phyloP scores from a whole-genome alignment of 2,888 invertebrate species.

The Hecatera dysodea region DNA sequence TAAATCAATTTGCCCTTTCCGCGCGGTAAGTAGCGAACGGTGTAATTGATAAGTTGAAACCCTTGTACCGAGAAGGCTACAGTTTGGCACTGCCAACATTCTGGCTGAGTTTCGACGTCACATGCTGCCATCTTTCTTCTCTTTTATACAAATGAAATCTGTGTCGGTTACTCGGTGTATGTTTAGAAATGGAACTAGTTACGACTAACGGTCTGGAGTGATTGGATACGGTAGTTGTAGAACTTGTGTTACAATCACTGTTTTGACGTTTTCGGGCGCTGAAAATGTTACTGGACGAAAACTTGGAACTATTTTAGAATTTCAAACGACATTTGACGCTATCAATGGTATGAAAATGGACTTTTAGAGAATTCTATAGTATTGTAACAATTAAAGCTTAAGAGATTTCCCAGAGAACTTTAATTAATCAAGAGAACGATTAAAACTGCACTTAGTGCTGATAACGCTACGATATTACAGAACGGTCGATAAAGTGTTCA shows the following conservation, averaged over 20 bases:
- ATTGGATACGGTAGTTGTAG: constrained; percentile 24
- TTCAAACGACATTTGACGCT: constrained; percentile 15
- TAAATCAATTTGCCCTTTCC: constrained; percentile 91
- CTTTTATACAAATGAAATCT: constrained; percentile 71
- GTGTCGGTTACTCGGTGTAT: constrained; percentile 50
- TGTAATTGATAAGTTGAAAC: constrained; percentile 91
- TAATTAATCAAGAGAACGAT: constrained; percentile 13
- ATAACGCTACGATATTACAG: constrained; percentile 8
- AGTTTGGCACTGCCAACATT: constrained; percentile 85
- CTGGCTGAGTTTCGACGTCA: constrained; percentile 75
- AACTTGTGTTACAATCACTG: constrained; percentile 38
- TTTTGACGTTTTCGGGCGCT: constrained; percentile 42
- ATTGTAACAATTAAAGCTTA: constrained; percentile 6
- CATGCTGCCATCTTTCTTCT: constrained; percentile 72
- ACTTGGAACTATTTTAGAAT: constrained; percentile 20
- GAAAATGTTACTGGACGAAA: constrained; percentile 22
- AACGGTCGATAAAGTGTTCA: constrained; percentile 15
- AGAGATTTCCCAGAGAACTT: not conserved
- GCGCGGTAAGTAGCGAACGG: constrained; percentile 91
- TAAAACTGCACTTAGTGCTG: constrained; percentile 1
- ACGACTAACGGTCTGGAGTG: constrained; percentile 22
- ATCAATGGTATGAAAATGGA: constrained; percentile 15
- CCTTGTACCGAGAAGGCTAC: constrained; percentile 89
- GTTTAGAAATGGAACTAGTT: constrained; percentile 46
- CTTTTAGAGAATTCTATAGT: constrained; percentile 1